Base-by-base conservation (phyloP, 2,113 vertebrate genomes). In the Suricata suricatta region DNA sequence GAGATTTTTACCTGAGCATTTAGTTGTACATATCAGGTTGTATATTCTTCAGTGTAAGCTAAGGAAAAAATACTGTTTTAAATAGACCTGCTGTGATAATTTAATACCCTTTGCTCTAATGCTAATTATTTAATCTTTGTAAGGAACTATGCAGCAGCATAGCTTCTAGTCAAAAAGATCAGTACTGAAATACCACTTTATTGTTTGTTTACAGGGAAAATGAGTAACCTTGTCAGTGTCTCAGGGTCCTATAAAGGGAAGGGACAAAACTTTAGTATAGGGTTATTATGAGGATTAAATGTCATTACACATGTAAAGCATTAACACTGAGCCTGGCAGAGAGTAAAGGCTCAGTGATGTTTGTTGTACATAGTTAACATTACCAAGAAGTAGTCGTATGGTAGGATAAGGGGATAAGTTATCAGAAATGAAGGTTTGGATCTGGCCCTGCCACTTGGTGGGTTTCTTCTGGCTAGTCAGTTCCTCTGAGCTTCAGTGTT, bases 61-160 rank as follows among this genome's bases (percentile, higher is more conserved):
- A 95, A 95, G 33, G 52, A 35, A 97, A 86, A 64, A 94, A 27
- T 41, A 90, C 3, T 95, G 35, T 96, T 89, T 90, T 79, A 93
- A 95, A 15, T 16, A 93, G 15, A 7, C 27, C 31, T 88, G 13
- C 54, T 71, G 25, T n/a, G 68, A 94, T 97, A 93, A 88, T 31
- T 72, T 93, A 47, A 66, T 97, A 16, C 14, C 19, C 6, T 50
- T 12, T 93, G 54, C 21, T 85, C 7, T 57, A 10, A 80, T 96
- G 82, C 88, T 80, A 90, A 86, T 85, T 86, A 87, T 52, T 90
- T 94, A 94, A 86, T 84, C 19, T 7, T 86, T 79, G 23, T 63
- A 15, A 76, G 35, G 44, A 83, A 38, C 3, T 54, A 74, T 63
- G 33, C 16, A 82, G 31, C 94, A 23, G 38, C 82, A 35, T 86